Base-by-base conservation (phyloP, 2,888 invertebrate species). In the Dusona sp. region DNA sequence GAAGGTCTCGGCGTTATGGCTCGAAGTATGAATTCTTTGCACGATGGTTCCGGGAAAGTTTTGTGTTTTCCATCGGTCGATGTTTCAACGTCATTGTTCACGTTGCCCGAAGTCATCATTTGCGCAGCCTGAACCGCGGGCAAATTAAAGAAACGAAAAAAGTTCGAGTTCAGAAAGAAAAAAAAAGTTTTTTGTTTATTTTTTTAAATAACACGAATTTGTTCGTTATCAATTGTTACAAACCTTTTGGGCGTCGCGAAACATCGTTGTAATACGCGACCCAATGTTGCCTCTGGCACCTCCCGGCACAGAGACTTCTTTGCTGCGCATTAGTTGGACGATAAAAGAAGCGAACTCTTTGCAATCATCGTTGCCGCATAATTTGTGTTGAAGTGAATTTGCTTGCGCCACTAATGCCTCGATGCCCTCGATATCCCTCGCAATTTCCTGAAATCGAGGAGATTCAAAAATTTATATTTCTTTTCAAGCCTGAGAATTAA, bases 1-100 rank as follows among this genome's bases (percentile, higher is more conserved):
- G 96, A 95, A 4, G 97, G 97, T 79, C 96, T 94, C 0, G 95
- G 95, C 29, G 96, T 95, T 65, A 95, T 92, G 3, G 96, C 95
- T 38, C 96, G 95, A 88, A 97, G 94, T 86, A 97, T 96, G 91
- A 96, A 97, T 93, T 97, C 97, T 87, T 96, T 95, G 85, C 95
- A 95, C n/a, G 93, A 93, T 0, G 96, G 95, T 80, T 94, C 92
- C 0, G 96, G 96, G 90, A 96, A 96, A 68, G 93, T 94, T 64
- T 91, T 92, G 4, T 92, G 89, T 70, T 91, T 92, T 16, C 90
- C 89, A 77, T 92, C 93, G 84, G 89, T 89, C 38, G 89, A 86
- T 68, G 89, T 90, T 91, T 89, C 93, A 81, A 65, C 89, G 77
- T 91, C 93, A 80, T 88, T 91, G 89, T 85, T 89, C 86, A 79